Evolutionary conservation across 1,140 invertebrate species (phyloP).

Genomic region (Drosophila biarmipes): DNA sequence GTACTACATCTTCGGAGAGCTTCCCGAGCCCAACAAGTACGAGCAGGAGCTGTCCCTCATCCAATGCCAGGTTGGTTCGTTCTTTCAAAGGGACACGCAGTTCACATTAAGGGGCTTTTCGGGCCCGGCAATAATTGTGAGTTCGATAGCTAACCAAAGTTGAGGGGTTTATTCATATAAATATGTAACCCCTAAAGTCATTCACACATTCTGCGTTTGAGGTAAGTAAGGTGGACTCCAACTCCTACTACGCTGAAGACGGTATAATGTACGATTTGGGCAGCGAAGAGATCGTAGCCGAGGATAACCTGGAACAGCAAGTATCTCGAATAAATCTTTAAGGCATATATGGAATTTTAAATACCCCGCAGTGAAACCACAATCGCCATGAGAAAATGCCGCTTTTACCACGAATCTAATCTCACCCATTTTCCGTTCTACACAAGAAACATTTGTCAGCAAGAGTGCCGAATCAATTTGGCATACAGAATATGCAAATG

Average conservation of each 20-base stretch:
- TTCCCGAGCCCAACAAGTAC: conserved; percentile 50
- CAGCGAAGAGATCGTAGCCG: conserved; percentile 64
- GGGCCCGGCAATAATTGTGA: conserved; percentile 55
- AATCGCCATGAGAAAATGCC: conserved; percentile 82
- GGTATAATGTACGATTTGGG: conserved; percentile 59
- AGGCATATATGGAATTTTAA: neutral
- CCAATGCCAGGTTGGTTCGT: conserved; percentile 44
- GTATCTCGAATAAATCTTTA: neutral
- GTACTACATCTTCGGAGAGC: conserved; percentile 61
- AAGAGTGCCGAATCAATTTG: conserved; percentile 87
- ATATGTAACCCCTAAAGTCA: conserved; percentile 52
- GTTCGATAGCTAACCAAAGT: too few relatives aligned
- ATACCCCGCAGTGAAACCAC: conserved; percentile 48
- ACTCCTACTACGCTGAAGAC: conserved; percentile 64
- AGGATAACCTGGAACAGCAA: conserved; percentile 60
- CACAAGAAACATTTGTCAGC: conserved; percentile 87
- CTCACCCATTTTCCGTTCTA: conserved; percentile 87
- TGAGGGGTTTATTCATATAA: neutral
- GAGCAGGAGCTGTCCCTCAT: conserved; percentile 8
- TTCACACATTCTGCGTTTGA: conserved; percentile 86
- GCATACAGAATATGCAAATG: conserved; percentile 87
- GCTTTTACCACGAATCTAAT: conserved; percentile 87
- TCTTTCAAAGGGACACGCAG: conserved; percentile 62
- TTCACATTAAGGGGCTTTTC: conserved; percentile 48
- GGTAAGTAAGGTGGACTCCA: conserved; percentile 86